Conservation (phyloP, 2,113 vertebrate species). For the Indri indri region DNA sequence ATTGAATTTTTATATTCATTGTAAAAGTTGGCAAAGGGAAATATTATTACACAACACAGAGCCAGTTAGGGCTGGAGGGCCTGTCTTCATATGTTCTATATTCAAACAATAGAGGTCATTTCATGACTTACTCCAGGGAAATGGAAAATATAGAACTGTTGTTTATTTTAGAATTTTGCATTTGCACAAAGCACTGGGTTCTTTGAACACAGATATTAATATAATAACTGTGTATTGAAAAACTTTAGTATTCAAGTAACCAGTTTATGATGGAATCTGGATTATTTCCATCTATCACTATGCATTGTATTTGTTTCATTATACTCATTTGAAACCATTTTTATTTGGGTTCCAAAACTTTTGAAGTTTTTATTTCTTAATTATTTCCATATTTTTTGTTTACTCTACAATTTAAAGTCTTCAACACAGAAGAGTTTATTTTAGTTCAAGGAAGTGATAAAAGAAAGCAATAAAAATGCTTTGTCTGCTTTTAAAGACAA, state of each 20-base stretch:
- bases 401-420: not conserved
- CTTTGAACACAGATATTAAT: not conserved
- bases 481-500: not conserved
- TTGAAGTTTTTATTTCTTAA: not conserved
- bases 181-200: not conserved
- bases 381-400: not conserved
- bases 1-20: slow-evolving; percentile 52
- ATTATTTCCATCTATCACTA: not conserved
- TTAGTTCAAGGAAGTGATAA: not conserved
- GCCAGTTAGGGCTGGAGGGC: not conserved
- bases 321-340: slow-evolving; percentile 8
- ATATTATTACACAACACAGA: not conserved
- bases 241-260: not conserved
- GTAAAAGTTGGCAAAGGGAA: slow-evolving; percentile 11
- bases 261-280: not conserved
- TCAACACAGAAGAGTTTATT: not conserved
- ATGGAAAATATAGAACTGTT: not conserved
- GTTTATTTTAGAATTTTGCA: slow-evolving; percentile 11
- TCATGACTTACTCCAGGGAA: not conserved
- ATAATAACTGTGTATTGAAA: slow-evolving; percentile 21
- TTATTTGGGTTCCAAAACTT: not conserved
- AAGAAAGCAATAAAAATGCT: not conserved
- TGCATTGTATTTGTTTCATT: not conserved
- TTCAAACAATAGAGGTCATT: not conserved
- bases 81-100: not conserved